A percentile compares a stretch with the other conserved stretches of the same genome.
Evolutionary conservation across 2,113 vertebrate species (phyloP).

Genomic region (Hyperopisus bebe): DNA sequence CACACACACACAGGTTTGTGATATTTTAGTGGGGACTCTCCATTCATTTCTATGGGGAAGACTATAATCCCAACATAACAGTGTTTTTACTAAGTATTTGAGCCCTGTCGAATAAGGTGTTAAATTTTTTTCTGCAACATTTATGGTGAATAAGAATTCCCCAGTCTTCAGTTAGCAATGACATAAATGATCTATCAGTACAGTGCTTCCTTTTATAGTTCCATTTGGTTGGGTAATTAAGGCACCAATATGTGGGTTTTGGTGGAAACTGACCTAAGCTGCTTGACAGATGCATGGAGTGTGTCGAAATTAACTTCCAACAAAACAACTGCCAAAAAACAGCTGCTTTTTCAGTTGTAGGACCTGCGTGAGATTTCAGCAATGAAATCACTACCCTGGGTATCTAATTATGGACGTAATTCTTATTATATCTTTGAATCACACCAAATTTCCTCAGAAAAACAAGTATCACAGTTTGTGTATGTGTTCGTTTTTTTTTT

Average conservation of each 20-base stretch:
- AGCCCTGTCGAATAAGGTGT: too few species aligned
- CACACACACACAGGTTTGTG: too few species aligned
- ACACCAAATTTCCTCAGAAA: not conserved
- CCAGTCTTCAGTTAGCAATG: not conserved
- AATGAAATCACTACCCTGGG: not conserved
- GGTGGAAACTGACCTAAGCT: not conserved
- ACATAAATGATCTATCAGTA: not conserved
- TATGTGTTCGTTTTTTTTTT: not conserved
- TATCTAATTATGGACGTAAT: not conserved
- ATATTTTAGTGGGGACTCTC: too few species aligned
- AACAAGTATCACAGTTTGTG: not conserved
- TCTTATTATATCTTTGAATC: not conserved
- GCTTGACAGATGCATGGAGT: not conserved
- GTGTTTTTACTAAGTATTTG: not conserved
- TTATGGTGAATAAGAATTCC: not conserved
- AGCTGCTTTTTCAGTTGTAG: not conserved
- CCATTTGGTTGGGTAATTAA: not conserved
- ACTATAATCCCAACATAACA: too few species aligned
- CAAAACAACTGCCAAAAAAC: not conserved
- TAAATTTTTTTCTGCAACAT: not conserved
- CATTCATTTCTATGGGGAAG: too few species aligned
- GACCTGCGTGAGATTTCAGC: not conserved
- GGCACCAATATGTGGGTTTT: not conserved
- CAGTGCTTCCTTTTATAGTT: not conserved
- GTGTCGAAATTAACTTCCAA: not conserved